Evolutionary conservation across 2,797 vertebrate species (phyloP), one percentile per base, ranked within the genome.

Genomic region (Muscicapa striata): DNA sequence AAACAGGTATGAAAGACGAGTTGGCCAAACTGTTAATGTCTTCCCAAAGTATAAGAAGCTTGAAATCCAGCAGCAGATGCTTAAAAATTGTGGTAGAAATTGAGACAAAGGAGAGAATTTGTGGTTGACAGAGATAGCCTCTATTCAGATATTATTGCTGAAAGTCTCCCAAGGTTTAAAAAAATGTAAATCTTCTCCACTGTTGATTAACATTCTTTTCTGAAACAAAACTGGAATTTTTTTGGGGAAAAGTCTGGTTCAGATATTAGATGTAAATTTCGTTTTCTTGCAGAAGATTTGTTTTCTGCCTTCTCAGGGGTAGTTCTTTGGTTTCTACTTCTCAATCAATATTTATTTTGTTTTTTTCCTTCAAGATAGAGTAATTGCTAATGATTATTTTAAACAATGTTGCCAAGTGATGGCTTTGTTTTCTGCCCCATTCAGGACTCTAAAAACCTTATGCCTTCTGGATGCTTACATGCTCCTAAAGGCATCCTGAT

Each of bases 181-280:
- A 82, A 45, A 29, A 54, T 30, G 19, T 49, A 15, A 46, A 4
- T 20, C 5, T 55, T 89, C 3, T 64, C 5, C 27, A 23, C 8
- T 32, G 10, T 51, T 78, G 27, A 10, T 62, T 43, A 82, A 9
- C 7, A 6, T 61, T 84, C 3, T 82, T 66, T 74, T 58, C 23
- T 73, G 59, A 85, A 69, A 36, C 13, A 70, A 55, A 72, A 21
- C 3, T 10, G 1, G 8, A 67, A 16, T 4, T 13, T 63, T 70
- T 27, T 0, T 0, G 3, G 15, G 12, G 5, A 15, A 40, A 45
- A 51, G 30, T 82, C n/a, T 67, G 8, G 13, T 52, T 73, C 45
- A 58, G 13, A 49, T 62, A 16, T 27, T 73, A 59, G 63, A 17
- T 69, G 26, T 68, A 45, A 48, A 22, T 23, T 72, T 6, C 4